phyloP scores from a whole-genome alignment of 2,113 vertebrate species.

The Corydoras sp. region DNA sequence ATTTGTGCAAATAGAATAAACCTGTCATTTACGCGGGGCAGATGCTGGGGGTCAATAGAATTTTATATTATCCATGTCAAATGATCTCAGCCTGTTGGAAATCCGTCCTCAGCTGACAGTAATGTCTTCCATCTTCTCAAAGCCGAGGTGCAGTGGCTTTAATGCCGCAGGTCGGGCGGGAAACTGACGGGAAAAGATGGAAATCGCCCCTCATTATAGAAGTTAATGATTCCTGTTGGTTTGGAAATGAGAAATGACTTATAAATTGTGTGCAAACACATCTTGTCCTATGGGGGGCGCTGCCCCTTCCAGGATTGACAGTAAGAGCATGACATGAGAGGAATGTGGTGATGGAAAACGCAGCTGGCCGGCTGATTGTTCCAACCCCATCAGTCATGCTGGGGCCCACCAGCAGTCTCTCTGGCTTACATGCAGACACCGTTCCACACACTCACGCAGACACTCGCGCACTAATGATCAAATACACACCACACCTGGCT shows the following conservation, averaged over 20 bases:
- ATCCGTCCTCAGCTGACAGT: not conserved
- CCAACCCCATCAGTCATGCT: constrained; percentile 70
- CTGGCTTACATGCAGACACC: constrained; percentile 2
- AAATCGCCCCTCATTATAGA: no score
- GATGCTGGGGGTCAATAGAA: no score
- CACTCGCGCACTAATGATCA: constrained; percentile 18
- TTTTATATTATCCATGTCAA: no score
- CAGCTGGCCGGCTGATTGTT: constrained; percentile 74
- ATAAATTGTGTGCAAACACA: constrained; percentile 49
- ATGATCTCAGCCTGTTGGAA: not conserved
- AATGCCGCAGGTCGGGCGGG: no score
- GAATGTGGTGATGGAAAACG: constrained; percentile 77
- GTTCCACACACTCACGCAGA: constrained; percentile 14
- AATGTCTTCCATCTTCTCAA: no score
- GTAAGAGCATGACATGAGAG: constrained; percentile 67
- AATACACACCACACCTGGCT: constrained; percentile 38
- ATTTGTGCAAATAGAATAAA: no score
- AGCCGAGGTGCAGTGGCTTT: no score
- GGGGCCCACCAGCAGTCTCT: constrained; percentile 65
- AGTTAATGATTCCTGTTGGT: no score
- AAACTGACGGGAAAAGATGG: no score
- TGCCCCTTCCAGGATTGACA: constrained; percentile 53
- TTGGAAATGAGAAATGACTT: no score
- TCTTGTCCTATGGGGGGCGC: constrained; percentile 61
- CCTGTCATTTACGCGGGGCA: no score